Base-by-base conservation (phyloP, 2,888 invertebrate genomes). In the Drosophila stalkeri region DNA sequence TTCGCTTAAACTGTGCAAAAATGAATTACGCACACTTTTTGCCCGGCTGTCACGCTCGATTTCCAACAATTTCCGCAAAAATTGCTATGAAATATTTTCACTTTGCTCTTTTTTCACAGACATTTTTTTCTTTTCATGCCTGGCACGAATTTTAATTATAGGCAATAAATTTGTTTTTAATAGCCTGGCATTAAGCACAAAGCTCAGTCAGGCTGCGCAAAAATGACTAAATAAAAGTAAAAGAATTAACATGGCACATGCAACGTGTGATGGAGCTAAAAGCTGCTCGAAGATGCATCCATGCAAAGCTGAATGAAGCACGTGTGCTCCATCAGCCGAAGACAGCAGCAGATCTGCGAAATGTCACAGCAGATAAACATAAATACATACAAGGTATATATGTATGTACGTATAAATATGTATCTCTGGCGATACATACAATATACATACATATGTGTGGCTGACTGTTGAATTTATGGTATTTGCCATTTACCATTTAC, bases 141-240 rank as follows among this genome's bases (percentile, higher is more conserved):
- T 57, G 68, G 56, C 73, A 74, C 66, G 70, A 75, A 72, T 72
- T 85, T 86, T 85, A 85, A 85, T 86, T 83, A 75, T 68, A 68
- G 87, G 76, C 75, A 60, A 86, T 86, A 87, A 87, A 86, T 86
- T 82, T 80, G 72, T 64, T 74, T 83, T 77, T 82, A 82, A 85
- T 83, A 74, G 82, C 73, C 20, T 41, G 71, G 69, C 67, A 79
- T 79, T 73, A 74, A 79, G 71, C 56, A 64, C 62, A 33, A 68
- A 64, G 56, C 46, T 44, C 23, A 46, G 55, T 27, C 68, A 55
- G 4, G 11, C 9, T 51, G 35, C 64, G 51, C 6, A n/a, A 57
- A 23, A 9, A 12, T 5, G 11, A 23, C 33, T 35, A 57, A 52
- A 69, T 46, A 64, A 59, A 46, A 35, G 16, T 14, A 44, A 39